Evolutionary conservation across 2,888 invertebrate species (phyloP).

Genomic region (Leptothorax acervorum): DNA sequence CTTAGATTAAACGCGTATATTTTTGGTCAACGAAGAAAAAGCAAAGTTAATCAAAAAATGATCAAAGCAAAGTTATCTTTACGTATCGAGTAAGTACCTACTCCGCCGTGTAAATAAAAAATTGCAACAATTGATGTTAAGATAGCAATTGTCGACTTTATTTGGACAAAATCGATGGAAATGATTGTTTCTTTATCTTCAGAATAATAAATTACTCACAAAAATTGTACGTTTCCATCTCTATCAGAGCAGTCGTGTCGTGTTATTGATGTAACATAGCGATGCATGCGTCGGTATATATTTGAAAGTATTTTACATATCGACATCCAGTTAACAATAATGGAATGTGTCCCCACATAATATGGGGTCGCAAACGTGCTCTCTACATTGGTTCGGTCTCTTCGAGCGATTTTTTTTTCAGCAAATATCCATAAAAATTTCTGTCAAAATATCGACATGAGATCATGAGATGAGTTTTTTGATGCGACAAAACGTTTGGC

Average conservation of each 20-base stretch:
- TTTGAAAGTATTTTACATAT: constrained; percentile 38
- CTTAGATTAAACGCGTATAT: constrained; percentile 42
- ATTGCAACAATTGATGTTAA: neutral
- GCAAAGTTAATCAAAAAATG: neutral
- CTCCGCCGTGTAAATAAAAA: neutral
- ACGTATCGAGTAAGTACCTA: neutral
- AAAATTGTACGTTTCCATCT: neutral
- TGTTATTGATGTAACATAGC: neutral
- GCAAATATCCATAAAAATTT: constrained; percentile 44
- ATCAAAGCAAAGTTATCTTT: neutral
- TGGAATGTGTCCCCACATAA: constrained; percentile 54
- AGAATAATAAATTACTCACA: neutral
- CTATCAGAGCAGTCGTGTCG: neutral
- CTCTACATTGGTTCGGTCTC: constrained; percentile 11
- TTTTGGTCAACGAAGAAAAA: neutral
- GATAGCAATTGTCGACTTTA: neutral
- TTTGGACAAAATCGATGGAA: neutral
- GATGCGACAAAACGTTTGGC: neutral
- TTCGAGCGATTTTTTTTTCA: constrained; percentile 18
- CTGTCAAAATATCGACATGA: constrained; percentile 5
- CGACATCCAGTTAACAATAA: constrained; percentile 45
- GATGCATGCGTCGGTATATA: neutral
- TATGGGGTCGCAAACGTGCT: constrained; percentile 18
- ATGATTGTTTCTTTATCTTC: neutral
- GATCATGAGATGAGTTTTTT: constrained; percentile 15